Evolutionary conservation across 2,888 invertebrate genomes (phyloP).

Genomic region (Noctua pronuba): DNA sequence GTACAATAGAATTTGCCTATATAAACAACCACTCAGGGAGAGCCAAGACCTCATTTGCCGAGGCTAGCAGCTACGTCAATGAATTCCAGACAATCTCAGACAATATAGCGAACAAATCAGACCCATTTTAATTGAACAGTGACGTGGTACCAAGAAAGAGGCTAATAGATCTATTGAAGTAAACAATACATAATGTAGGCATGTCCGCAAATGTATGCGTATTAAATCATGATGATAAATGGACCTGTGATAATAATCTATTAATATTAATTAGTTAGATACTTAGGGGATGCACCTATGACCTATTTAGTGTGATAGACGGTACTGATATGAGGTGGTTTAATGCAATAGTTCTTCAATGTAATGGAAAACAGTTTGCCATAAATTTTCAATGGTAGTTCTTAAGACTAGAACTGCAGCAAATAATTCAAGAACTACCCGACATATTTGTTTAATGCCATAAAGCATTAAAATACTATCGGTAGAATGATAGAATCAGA

Average conservation of each 20-base stretch:
- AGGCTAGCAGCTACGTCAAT: constrained; percentile 45
- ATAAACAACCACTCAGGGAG: constrained; percentile 10
- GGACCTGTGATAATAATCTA: constrained; percentile 31
- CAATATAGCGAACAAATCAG: constrained; percentile 54
- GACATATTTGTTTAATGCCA: neutral
- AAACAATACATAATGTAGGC: constrained; percentile 39
- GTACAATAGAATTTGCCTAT: constrained; percentile 6
- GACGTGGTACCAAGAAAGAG: constrained; percentile 43
- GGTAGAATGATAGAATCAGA: neutral
- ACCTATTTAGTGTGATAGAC: constrained; percentile 14
- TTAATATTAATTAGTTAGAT: constrained; percentile 38
- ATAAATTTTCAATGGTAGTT: neutral
- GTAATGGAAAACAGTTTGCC: too few species aligned
- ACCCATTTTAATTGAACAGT: constrained; percentile 47
- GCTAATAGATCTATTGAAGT: constrained; percentile 37
- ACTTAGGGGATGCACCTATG: constrained; percentile 14
- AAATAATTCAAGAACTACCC: neutral
- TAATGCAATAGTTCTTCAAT: neutral
- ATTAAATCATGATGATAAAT: constrained; percentile 38
- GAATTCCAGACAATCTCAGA: constrained; percentile 46
- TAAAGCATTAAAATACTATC: neutral
- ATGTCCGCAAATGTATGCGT: constrained; percentile 17
- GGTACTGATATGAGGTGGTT: neutral
- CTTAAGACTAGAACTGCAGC: neutral
- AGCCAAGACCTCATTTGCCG: constrained; percentile 42